Percentiles rank a stretch among this genome's conserved stretches.
These are phyloP conservation scores for Tragulus kanchil DNA, from an alignment of 2,113 vertebrate species.

Conservation along the genomic window DNA sequence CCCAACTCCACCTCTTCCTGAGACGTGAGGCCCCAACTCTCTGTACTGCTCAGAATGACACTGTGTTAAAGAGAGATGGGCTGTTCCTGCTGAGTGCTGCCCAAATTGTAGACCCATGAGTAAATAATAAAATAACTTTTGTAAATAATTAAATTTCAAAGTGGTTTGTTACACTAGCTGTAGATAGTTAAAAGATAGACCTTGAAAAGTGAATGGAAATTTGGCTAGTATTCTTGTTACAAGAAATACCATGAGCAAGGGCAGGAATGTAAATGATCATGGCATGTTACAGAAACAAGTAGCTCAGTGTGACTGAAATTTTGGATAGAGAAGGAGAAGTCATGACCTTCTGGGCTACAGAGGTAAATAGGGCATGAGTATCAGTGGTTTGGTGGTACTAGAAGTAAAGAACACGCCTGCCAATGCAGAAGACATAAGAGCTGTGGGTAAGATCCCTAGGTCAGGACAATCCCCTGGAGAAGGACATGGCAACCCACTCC, in stretches of 20 bases:
- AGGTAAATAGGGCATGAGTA: not conserved
- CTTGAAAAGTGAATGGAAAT: not conserved
- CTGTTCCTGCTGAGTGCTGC: not conserved
- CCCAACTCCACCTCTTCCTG: not conserved
- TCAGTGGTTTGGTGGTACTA: not conserved
- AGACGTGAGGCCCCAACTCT: not conserved
- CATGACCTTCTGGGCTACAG: not conserved
- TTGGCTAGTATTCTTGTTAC: not conserved
- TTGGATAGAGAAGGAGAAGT: not conserved
- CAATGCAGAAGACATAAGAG: not conserved
- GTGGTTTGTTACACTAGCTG: not conserved
- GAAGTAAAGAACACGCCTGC: not conserved
- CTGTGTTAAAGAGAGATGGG: not conserved
- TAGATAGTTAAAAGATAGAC: not conserved
- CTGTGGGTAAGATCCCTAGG: not conserved
- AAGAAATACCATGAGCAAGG: not conserved
- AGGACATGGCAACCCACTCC: not conserved
- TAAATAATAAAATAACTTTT: not conserved
- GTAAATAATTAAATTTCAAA: not conserved
- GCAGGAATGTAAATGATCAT: not conserved
- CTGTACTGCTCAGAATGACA: too few relatives aligned
- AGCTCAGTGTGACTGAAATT: not conserved
- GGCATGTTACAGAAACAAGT: not conserved
- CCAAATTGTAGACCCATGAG: not conserved
- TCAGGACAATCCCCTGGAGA: not conserved